Conservation (phyloP, 2,888 invertebrate species). For the Hydrotaea diabolus region DNA sequence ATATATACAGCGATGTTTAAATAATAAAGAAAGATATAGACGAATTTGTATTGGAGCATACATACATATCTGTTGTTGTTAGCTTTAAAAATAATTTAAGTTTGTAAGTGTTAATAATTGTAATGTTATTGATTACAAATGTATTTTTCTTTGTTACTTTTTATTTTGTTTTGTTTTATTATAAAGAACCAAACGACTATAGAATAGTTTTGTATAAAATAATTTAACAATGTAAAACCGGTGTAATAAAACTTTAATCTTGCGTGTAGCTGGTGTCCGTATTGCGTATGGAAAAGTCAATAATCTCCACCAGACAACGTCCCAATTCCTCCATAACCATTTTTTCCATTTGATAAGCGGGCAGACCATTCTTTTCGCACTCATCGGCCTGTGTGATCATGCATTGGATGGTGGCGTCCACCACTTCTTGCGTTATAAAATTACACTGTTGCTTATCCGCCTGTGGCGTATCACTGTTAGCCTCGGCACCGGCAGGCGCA, state of each 20-base stretch:
- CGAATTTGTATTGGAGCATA: neutral
- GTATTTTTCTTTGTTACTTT: neutral
- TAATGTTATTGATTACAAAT: neutral
- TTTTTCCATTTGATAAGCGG: slow-evolving; percentile 84
- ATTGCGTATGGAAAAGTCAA: slow-evolving; percentile 84
- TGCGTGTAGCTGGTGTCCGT: slow-evolving; percentile 73
- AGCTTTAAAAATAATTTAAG: neutral
- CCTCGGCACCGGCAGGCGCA: slow-evolving; percentile 16
- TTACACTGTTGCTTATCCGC: slow-evolving; percentile 85
- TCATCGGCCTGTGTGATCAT: slow-evolving; percentile 96
- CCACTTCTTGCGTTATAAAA: slow-evolving; percentile 95
- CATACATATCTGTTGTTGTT: slow-evolving; percentile 1
- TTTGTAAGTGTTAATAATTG: too few species aligned
- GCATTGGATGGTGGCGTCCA: slow-evolving; percentile 97
- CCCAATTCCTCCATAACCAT: slow-evolving; percentile 96
- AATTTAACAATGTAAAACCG: slow-evolving; percentile 24
- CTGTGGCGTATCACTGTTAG: slow-evolving; percentile 29
- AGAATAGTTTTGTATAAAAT: neutral
- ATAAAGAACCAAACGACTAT: neutral
- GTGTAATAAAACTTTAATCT: slow-evolving; percentile 57
- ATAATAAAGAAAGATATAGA: neutral
- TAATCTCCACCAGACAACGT: slow-evolving; percentile 95
- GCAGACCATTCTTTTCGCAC: slow-evolving; percentile 88
- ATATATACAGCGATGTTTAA: neutral
- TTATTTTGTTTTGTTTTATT: too few species aligned